A percentile compares a stretch with the other conserved stretches of the same genome.
Evolutionary conservation across 2,797 vertebrate species (phyloP).

Genomic region (Sebastes trivittatus): DNA sequence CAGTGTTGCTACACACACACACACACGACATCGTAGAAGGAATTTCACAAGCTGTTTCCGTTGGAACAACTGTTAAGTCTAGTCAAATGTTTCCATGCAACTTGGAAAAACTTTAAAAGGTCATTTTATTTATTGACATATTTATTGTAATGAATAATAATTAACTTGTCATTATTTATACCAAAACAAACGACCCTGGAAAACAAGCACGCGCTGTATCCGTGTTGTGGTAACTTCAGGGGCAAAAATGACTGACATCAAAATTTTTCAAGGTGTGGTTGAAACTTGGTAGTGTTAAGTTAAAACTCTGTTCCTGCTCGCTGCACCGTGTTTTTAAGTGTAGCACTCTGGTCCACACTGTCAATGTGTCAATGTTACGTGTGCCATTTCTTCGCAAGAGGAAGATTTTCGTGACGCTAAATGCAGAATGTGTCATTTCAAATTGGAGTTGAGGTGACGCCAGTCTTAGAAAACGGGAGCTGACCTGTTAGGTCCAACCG

Average conservation of each 20-base stretch:
- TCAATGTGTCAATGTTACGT: background rate
- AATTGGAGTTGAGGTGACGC: background rate
- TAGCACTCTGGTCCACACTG: constrained; percentile 10
- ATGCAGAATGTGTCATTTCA: constrained; percentile 7
- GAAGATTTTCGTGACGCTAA: background rate
- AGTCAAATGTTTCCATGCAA: constrained; percentile 23
- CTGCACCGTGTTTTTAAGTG: background rate
- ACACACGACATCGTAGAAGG: constrained; percentile 21
- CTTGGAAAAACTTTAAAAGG: constrained; percentile 47
- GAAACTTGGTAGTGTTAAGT: constrained; percentile 1
- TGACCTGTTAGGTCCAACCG: background rate
- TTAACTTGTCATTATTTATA: constrained; percentile 80
- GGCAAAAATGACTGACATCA: constrained; percentile 55
- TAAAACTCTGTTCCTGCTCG: background rate
- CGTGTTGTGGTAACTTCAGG: constrained; percentile 16
- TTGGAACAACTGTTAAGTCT: constrained; percentile 19
- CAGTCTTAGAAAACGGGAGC: background rate
- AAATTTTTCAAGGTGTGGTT: constrained; percentile 21
- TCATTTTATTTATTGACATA: constrained; percentile 84
- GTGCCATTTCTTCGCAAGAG: constrained; percentile 9
- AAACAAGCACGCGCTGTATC: background rate
- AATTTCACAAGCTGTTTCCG: constrained; percentile 45
- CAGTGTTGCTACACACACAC: constrained; percentile 49
- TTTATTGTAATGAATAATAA: constrained; percentile 81
- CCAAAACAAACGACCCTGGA: constrained; percentile 45